phyloP scores from a whole-genome alignment of 2,113 vertebrate genomes.

The Tachysurus fulvidraco region DNA sequence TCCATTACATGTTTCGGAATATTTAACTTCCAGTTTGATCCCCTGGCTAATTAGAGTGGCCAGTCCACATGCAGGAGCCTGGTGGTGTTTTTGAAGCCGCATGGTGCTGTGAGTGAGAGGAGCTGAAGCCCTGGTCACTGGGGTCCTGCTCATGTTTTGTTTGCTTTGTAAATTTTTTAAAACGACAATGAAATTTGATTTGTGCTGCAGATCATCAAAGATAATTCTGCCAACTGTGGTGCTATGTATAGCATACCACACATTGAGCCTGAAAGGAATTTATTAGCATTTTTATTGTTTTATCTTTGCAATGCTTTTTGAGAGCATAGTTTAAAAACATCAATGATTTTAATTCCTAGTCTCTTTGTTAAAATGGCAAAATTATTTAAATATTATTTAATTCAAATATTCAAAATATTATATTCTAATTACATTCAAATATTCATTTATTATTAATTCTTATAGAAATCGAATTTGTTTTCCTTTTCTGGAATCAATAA shows the following conservation, averaged over 20 bases:
- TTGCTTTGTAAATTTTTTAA: conserved; percentile 85
- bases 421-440: background rate
- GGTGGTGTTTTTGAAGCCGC: conserved; percentile 80
- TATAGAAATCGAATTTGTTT: background rate
- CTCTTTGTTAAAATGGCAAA: background rate
- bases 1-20: conserved; percentile 84
- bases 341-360: background rate
- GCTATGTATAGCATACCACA: background rate
- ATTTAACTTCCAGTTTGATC: conserved; percentile 89
- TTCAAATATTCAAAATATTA: background rate
- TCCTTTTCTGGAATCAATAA: background rate
- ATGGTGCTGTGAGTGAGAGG: conserved; percentile 78
- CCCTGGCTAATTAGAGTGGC: conserved; percentile 87
- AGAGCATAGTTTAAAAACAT: background rate
- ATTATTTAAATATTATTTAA: background rate
- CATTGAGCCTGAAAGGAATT: background rate
- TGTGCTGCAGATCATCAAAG: conserved; percentile 74
- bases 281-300: background rate
- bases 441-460: background rate
- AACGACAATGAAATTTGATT: conserved; percentile 90
- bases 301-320: background rate
- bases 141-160: conserved; percentile 81
- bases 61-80: conserved; percentile 76
- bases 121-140: conserved; percentile 78
- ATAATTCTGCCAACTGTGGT: conserved; percentile 59